These are phyloP conservation scores for Caracal caracal DNA, from an alignment of 2,113 vertebrate genomes.

Conservation along the genomic window DNA sequence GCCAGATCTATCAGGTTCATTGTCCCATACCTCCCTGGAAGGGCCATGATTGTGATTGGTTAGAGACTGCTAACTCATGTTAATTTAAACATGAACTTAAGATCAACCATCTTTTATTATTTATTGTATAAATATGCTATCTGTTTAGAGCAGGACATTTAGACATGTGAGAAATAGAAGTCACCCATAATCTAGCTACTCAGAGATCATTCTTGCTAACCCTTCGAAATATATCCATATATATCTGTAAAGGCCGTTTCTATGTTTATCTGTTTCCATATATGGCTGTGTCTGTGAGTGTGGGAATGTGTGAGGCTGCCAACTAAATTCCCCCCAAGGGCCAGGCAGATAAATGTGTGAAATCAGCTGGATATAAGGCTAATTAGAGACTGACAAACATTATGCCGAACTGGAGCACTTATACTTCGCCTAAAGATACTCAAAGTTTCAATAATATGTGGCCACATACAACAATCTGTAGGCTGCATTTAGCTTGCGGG, in stretches of 20 bases:
- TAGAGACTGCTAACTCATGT: neutral
- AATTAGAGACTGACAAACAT: neutral
- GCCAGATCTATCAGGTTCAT: neutral
- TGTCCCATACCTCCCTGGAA: neutral
- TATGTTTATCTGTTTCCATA: neutral
- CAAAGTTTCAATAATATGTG: neutral
- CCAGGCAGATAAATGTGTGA: neutral
- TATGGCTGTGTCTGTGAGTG: neutral
- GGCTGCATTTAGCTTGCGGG: neutral
- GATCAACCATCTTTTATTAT: neutral
- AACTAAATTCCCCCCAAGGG: neutral
- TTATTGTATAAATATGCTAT: neutral
- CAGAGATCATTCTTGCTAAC: neutral
- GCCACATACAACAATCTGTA: neutral
- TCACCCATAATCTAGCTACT: neutral
- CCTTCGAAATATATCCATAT: neutral
- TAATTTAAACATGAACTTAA: conserved; percentile 43
- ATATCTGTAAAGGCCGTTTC: neutral
- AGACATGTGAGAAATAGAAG: conserved; percentile 2
- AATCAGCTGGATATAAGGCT: neutral
- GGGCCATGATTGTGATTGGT: neutral
- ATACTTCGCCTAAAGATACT: conserved; percentile 12
- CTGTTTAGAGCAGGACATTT: neutral
- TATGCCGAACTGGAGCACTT: neutral
- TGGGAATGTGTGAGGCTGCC: neutral